A percentile compares a stretch with the other conserved stretches of the same genome.
phyloP scores from a whole-genome alignment of 2,888 invertebrate genomes.

The Strigamia transsilvanica region DNA sequence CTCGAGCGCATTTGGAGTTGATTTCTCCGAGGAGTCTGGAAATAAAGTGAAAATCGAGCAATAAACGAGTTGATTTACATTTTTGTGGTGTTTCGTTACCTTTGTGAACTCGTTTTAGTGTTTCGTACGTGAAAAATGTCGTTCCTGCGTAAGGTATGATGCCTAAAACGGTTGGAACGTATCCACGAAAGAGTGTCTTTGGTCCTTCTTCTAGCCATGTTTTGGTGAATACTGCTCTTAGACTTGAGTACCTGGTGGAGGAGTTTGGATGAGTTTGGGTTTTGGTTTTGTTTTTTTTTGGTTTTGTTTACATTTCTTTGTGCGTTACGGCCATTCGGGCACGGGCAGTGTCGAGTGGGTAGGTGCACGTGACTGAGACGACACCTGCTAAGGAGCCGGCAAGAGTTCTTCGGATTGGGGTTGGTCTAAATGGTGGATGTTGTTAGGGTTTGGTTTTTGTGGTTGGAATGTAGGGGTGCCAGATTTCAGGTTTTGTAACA shows the following conservation, averaged over 20 bases:
- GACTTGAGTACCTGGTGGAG: conserved; percentile 65
- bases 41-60: neutral
- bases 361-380: conserved; percentile 92
- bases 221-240: conserved; percentile 66
- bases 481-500: neutral
- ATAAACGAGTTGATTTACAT: too few species aligned
- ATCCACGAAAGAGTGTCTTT: conserved; percentile 82
- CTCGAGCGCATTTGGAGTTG: conserved; percentile 70
- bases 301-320: conserved; percentile 74
- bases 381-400: conserved; percentile 96
- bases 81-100: too few species aligned
- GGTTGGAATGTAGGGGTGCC: too few species aligned
- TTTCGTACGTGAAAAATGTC: conserved; percentile 97
- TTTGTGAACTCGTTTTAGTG: conserved; percentile 80
- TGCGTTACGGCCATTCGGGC: conserved; percentile 96
- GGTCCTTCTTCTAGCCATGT: conserved; percentile 82
- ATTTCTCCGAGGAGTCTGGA: neutral
- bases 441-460: neutral
- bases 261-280: conserved; percentile 12
- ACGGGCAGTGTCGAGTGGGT: conserved; percentile 94
- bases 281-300: too few species aligned
- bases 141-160: conserved; percentile 97
- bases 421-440: neutral
- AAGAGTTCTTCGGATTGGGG: conserved; percentile 72
- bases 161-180: conserved; percentile 87